Percentiles rank a stretch among this genome's conserved stretches.
phyloP scores from a whole-genome alignment of 2,113 vertebrate genomes.

The Proterorhinus semilunaris region DNA sequence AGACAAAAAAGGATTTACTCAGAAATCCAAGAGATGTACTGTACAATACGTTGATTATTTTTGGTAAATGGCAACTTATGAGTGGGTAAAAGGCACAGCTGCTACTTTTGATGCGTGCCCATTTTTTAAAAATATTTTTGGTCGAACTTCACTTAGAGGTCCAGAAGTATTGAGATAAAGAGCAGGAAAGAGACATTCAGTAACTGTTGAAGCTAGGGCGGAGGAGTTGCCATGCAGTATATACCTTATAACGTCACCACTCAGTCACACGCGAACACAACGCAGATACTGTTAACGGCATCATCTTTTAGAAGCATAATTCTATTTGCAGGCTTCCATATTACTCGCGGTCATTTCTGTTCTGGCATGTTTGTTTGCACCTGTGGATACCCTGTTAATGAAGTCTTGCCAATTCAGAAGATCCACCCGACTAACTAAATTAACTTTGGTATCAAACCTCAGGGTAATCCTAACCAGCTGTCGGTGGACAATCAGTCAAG shows the following conservation, averaged over 20 bases:
- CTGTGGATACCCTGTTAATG: conserved; percentile 19
- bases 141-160: not conserved
- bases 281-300: too few species aligned
- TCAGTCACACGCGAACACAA: too few species aligned
- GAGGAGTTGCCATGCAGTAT: not conserved
- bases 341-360: too few species aligned
- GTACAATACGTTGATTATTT: too few species aligned
- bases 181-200: not conserved
- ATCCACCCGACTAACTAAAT: conserved; percentile 2
- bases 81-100: not conserved
- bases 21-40: too few species aligned
- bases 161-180: not conserved
- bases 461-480: not conserved
- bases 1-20: too few species aligned
- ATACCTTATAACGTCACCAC: too few species aligned
- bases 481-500: not conserved
- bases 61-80: not conserved
- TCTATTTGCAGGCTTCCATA: too few species aligned
- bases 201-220: not conserved
- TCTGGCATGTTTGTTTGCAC: not conserved
- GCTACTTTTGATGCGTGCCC: not conserved
- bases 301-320: too few species aligned
- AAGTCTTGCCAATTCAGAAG: conserved; percentile 17
- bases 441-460: not conserved
- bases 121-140: not conserved